Evolutionary conservation across 2,113 vertebrate species (phyloP), one percentile per base, ranked within the genome.

Genomic region (Caranx melampygus): DNA sequence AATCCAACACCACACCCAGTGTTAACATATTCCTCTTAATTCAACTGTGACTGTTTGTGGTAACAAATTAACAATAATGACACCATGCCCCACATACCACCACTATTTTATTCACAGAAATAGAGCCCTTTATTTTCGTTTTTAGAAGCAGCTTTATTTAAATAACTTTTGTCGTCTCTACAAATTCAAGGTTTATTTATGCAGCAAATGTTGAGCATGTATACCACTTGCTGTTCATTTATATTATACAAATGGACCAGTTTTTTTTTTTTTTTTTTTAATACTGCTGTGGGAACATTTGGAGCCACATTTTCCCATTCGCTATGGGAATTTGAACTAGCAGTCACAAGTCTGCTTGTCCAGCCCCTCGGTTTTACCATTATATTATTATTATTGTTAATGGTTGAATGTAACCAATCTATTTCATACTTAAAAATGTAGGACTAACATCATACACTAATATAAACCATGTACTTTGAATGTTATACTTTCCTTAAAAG

Each of bases 371-470:
- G 60, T 66, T 75, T 61, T 44, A 9, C 45, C 37, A 14, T 40
- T 5, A 68, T 13, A 70, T 61, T 44, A 10, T 37, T 33, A 14
- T 40, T 5, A 68, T 13, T 72, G 45, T 63, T 71, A 69, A 59
- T 18, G 16, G 63, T 78, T 65, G 31, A 75, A 70, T 67, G 13
- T 65, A 37, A 75, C 44, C 45, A 67, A 68, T 78, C 58, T 69
- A 62, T 61, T 40, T 34, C 0, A 49, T 59, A 47, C 10, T 67
- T 34, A 21, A 55, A 74, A 40, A 33, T 2, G 13, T 31, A 15
- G 61, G 13, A 82, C 86, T 89, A 85, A 83, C 80, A 61, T 67
- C 63, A 81, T 65, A 34, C 87, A 85, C 85, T 89, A 88, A 87
- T 81, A 80, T 58, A 34, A 61, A 49, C 35, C 11, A 55, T 72